Conservation (phyloP, 1,140 invertebrate genomes). For the Brachionus plicatilis region DNA sequence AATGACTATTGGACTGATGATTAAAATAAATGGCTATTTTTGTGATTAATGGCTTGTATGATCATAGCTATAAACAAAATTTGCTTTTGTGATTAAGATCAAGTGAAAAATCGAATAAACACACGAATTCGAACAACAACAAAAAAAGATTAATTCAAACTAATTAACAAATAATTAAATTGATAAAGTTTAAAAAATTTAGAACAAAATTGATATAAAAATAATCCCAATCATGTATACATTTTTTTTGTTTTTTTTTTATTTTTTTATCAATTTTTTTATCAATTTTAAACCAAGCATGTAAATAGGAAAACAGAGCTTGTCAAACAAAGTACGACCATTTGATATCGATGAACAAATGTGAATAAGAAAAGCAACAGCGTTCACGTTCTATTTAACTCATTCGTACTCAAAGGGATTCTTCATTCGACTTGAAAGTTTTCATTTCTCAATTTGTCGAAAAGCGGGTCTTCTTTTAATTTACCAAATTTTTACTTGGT, state of each 20-base stretch:
- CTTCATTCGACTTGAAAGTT: background rate
- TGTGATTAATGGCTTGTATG: background rate
- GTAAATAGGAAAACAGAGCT: background rate
- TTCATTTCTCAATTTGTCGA: background rate
- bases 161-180: background rate
- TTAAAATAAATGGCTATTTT: background rate
- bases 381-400: background rate
- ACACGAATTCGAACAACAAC: background rate
- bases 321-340: background rate
- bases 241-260: background rate
- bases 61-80: background rate
- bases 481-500: background rate
- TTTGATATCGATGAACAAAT: background rate
- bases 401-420: background rate
- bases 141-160: background rate
- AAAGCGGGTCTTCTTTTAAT: background rate
- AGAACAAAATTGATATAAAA: background rate
- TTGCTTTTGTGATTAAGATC: background rate
- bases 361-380: background rate
- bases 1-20: background rate
- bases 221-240: background rate
- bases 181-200: background rate
- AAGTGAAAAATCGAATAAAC: background rate
- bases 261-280: background rate
- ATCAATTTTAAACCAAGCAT: background rate